These are phyloP conservation scores for Donacobius atricapilla DNA, from an alignment of 2,113 vertebrate species.

Conservation along the genomic window DNA sequence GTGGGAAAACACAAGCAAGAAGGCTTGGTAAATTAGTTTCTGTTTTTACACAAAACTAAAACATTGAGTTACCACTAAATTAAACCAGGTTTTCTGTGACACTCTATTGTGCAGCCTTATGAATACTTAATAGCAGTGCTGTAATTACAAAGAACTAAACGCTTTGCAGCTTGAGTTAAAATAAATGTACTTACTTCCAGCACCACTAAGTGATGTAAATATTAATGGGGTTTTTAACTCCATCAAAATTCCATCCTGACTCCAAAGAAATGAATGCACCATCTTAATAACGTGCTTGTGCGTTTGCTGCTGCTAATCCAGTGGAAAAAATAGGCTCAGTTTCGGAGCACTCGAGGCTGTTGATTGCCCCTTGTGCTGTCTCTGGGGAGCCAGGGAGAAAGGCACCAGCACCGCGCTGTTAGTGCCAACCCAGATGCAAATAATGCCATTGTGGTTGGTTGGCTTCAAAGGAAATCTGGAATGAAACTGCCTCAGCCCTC, in stretches of 20 bases:
- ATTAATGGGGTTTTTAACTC: constrained; percentile 48
- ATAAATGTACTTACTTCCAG: constrained; percentile 29
- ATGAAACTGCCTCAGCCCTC: background rate
- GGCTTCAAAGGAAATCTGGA: background rate
- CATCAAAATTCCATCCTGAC: constrained; percentile 9
- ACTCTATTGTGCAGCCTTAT: constrained; percentile 22
- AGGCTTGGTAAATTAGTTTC: constrained; percentile 7
- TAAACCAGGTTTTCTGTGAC: constrained; percentile 36
- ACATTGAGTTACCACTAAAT: constrained; percentile 50
- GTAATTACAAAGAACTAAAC: constrained; percentile 44
- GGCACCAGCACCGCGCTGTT: background rate
- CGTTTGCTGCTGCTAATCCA: background rate
- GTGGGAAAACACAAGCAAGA: constrained; percentile 9
- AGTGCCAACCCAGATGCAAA: background rate
- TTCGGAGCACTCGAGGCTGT: background rate
- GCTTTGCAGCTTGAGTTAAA: constrained; percentile 41
- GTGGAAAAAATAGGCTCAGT: background rate
- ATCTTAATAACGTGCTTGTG: background rate
- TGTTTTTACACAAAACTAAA: constrained; percentile 37
- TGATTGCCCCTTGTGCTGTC: background rate
- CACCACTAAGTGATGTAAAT: constrained; percentile 33
- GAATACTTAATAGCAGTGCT: constrained; percentile 45
- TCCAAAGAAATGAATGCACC: constrained; percentile 2
- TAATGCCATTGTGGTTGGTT: background rate
- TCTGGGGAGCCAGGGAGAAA: background rate